These are phyloP conservation scores for Zygaena filipendulae DNA, from an alignment of 2,888 invertebrate genomes.

Conservation along the genomic window DNA sequence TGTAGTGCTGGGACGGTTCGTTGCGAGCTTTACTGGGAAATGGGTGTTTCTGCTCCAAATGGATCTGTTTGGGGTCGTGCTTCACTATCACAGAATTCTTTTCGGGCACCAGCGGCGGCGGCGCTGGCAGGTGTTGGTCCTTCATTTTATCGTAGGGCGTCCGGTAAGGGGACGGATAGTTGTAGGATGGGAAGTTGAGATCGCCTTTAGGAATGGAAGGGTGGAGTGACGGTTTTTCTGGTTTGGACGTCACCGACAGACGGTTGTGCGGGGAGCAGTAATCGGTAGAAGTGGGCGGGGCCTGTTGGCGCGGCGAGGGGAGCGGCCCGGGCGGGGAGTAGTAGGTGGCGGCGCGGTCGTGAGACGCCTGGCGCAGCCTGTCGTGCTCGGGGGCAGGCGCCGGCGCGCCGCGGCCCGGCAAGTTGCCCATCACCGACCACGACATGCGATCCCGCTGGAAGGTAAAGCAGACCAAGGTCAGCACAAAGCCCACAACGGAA, in stretches of 20 bases:
- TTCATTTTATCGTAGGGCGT: conserved; percentile 71
- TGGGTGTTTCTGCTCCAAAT: conserved; percentile 68
- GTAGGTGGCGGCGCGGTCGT: conserved; percentile 35
- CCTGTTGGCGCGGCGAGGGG: conserved; percentile 32
- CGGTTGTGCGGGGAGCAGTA: conserved; percentile 33
- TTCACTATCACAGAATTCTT: conserved; percentile 85
- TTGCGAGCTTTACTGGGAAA: conserved; percentile 70
- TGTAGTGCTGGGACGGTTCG: conserved; percentile 66
- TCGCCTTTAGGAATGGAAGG: conserved; percentile 70
- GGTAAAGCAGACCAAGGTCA: too few relatives aligned
- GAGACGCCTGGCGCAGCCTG: conserved; percentile 27
- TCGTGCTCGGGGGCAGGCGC: conserved; percentile 30
- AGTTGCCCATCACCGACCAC: conserved; percentile 66
- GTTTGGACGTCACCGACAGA: conserved; percentile 36
- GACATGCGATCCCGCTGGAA: conserved; percentile 63
- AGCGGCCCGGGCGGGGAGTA: conserved; percentile 28
- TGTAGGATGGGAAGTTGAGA: conserved; percentile 74
- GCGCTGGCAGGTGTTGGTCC: conserved; percentile 72
- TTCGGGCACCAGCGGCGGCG: conserved; percentile 75
- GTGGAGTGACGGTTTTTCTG: conserved; percentile 39
- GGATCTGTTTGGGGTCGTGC: conserved; percentile 76
- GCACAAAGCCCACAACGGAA: too few relatives aligned
- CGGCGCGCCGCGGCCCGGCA: conserved; percentile 44
- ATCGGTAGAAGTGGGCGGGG: conserved; percentile 27
- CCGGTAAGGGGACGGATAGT: conserved; percentile 71